Percentiles rank a stretch among this genome's conserved stretches.
phyloP scores from a whole-genome alignment of 1,140 invertebrate genomes.

The Dreissena rostriformis region DNA sequence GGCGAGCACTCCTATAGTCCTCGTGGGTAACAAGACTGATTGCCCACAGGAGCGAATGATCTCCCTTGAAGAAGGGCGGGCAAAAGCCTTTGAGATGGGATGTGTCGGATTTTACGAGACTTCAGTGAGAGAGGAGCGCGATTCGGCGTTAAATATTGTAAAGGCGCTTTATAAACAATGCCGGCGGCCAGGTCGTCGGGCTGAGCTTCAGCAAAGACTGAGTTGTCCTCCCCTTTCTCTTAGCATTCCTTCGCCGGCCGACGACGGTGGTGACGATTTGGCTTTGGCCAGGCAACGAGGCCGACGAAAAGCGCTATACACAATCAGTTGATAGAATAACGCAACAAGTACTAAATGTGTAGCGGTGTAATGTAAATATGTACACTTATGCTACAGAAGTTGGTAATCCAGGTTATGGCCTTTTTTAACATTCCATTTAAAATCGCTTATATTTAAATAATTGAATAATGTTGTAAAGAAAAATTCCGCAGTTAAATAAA shows the following conservation, averaged over 20 bases:
- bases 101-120: conserved; percentile 92
- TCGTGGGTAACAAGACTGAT: conserved; percentile 94
- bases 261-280: background rate
- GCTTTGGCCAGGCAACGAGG: conserved; percentile 13
- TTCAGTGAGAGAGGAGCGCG: conserved; percentile 90
- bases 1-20: conserved; percentile 85
- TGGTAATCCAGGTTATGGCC: too few species aligned
- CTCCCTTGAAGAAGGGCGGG: conserved; percentile 90
- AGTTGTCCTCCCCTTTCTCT: conserved; percentile 40
- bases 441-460: too few species aligned
- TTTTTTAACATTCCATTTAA: too few species aligned
- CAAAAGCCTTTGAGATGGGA: conserved; percentile 87
- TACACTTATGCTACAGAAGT: too few species aligned
- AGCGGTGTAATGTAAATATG: too few species aligned
- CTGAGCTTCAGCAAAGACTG: conserved; percentile 45
- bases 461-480: too few species aligned
- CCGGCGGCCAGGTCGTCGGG: conserved; percentile 48
- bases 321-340: conserved; percentile 49
- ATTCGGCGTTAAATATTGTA: conserved; percentile 77
- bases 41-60: conserved; percentile 95
- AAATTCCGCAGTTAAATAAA: too few species aligned
- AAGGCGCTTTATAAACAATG: conserved; percentile 66
- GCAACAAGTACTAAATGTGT: too few species aligned
- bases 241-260: background rate
- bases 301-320: conserved; percentile 54